Percentiles rank a stretch among this genome's conserved stretches.
Evolutionary conservation across 2,888 invertebrate species (phyloP).

Genomic region (Drosophila pegasa): DNA sequence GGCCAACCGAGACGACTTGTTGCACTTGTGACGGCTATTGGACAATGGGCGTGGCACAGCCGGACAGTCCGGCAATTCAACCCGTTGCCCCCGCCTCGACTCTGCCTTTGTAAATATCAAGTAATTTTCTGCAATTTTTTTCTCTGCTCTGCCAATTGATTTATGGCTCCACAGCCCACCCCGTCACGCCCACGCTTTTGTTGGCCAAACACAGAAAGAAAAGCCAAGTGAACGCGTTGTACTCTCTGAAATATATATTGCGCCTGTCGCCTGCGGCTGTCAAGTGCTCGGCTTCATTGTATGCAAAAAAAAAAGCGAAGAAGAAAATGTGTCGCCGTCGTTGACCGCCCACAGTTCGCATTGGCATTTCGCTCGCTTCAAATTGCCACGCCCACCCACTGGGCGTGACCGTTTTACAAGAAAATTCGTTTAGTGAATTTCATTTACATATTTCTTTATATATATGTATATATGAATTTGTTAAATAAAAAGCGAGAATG

Average conservation of each 20-base stretch:
- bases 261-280: slow-evolving; percentile 57
- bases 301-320: slow-evolving; percentile 48
- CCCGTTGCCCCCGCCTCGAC: not conserved
- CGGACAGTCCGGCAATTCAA: not conserved
- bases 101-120: slow-evolving; percentile 68
- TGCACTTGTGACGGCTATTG: slow-evolving; percentile 42
- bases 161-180: slow-evolving; percentile 50
- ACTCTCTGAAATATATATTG: slow-evolving; percentile 47
- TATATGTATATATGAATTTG: not conserved
- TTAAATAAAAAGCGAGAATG: slow-evolving; percentile 19
- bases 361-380: slow-evolving; percentile 31
- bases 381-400: slow-evolving; percentile 17
- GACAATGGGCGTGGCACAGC: slow-evolving; percentile 17
- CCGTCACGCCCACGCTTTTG: slow-evolving; percentile 42
- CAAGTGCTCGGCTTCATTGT: slow-evolving; percentile 56
- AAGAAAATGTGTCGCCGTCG: slow-evolving; percentile 59
- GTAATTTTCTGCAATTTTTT: slow-evolving; percentile 78
- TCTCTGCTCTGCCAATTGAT: slow-evolving; percentile 73
- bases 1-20: slow-evolving; percentile 56
- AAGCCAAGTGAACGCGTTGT: slow-evolving; percentile 68
- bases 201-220: slow-evolving; percentile 53
- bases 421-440: slow-evolving; percentile 74
- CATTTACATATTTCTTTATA: slow-evolving; percentile 47
- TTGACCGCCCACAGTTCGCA: slow-evolving; percentile 51
- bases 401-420: slow-evolving; percentile 71